These are phyloP conservation scores for Limonius californicus DNA, from an alignment of 1,140 invertebrate genomes.

Conservation along the genomic window DNA sequence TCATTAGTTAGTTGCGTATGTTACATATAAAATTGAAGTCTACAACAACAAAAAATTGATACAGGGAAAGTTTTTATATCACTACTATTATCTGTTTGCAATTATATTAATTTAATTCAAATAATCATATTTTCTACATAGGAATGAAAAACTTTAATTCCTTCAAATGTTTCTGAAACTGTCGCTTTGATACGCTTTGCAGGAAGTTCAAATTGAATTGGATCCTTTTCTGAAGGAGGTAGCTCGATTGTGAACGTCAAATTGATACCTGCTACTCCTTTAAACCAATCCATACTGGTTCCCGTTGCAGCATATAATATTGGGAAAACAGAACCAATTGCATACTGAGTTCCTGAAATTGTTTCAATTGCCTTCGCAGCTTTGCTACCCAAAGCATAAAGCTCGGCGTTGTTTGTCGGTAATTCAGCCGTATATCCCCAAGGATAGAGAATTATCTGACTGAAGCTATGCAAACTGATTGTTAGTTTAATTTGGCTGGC, in stretches of 20 bases:
- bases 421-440: conserved; percentile 60
- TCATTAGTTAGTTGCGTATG: too few relatives aligned
- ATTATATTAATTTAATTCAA: too few relatives aligned
- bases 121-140: background rate
- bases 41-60: too few relatives aligned
- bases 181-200: background rate
- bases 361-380: conserved; percentile 40
- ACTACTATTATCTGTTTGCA: too few relatives aligned
- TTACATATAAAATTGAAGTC: too few relatives aligned
- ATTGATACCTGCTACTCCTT: conserved; percentile 55
- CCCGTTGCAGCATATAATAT: conserved; percentile 54
- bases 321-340: conserved; percentile 64
- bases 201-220: conserved; percentile 40
- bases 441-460: conserved; percentile 64
- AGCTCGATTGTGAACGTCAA: conserved; percentile 68
- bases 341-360: conserved; percentile 63
- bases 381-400: conserved; percentile 35
- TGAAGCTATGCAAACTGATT: conserved; percentile 66
- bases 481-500: conserved; percentile 57
- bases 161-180: background rate
- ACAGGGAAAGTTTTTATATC: too few relatives aligned
- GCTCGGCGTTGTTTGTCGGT: conserved; percentile 50
- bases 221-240: conserved; percentile 34
- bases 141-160: background rate
- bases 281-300: conserved; percentile 64